A percentile compares a stretch with the other conserved stretches of the same genome.
Conservation (phyloP, 2,113 vertebrate species). For the Saguinus midas region DNA sequence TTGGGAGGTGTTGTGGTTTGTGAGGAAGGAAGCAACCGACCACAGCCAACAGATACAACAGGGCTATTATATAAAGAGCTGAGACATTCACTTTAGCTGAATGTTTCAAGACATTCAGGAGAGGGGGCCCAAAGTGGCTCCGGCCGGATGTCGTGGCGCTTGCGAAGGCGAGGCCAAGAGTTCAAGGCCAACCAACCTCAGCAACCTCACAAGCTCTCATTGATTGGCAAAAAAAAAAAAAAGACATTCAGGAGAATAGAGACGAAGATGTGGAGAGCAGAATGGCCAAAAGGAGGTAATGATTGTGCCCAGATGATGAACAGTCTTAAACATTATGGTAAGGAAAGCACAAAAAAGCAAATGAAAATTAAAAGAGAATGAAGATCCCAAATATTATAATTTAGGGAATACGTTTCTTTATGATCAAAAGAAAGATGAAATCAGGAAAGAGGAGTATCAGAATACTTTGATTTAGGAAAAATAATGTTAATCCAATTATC, state of each 20-base stretch:
- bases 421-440: background rate
- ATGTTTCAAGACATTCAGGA: background rate
- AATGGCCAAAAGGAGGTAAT: background rate
- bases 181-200: no score
- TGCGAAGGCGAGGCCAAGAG: no score
- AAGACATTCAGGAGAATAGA: background rate
- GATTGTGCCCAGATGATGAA: background rate
- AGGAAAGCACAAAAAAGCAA: background rate
- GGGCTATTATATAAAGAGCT: background rate
- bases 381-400: background rate
- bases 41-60: no score
- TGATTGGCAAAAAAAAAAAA: no score
- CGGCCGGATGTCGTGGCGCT: no score
- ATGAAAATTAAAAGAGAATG: constrained; percentile 18
- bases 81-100: background rate
- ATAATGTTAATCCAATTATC: background rate
- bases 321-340: background rate
- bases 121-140: no score
- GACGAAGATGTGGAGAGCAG: background rate
- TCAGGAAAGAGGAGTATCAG: background rate
- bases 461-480: background rate
- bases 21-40: background rate
- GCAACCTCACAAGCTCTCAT: no score
- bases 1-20: background rate
- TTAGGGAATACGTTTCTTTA: background rate